phyloP scores from a whole-genome alignment of 1,140 invertebrate genomes.

The Heliothis subflexa region DNA sequence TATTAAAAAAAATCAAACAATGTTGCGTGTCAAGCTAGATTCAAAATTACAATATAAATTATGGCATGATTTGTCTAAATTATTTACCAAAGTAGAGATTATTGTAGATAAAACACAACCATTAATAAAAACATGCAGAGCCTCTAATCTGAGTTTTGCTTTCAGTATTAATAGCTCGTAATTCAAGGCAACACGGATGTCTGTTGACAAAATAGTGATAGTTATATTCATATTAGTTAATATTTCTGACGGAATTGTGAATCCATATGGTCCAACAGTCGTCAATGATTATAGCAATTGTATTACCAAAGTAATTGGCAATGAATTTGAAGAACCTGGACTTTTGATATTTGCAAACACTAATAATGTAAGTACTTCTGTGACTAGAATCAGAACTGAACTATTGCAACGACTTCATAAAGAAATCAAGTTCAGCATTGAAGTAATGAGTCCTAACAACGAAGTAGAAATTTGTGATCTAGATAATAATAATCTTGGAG shows the following conservation, averaged over 20 bases:
- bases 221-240: neutral
- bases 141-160: neutral
- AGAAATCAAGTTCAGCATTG: conserved; percentile 60
- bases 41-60: too few relatives aligned
- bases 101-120: neutral
- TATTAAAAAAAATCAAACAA: too few relatives aligned
- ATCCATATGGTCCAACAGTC: conserved; percentile 67
- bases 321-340: conserved; percentile 64
- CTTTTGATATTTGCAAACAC: conserved; percentile 68
- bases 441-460: conserved; percentile 51
- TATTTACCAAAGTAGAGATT: conserved; percentile 8
- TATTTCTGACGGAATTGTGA: conserved; percentile 52
- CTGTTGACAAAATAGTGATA: conserved; percentile 3
- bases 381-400: conserved; percentile 62
- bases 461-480: conserved; percentile 51
- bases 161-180: conserved; percentile 5
- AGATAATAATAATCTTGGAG: conserved; percentile 44
- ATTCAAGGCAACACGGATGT: conserved; percentile 36
- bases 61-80: too few relatives aligned
- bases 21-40: too few relatives aligned
- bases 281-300: conserved; percentile 69
- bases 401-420: conserved; percentile 67
- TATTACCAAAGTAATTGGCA: conserved; percentile 65
- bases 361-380: conserved; percentile 61
- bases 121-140: conserved; percentile 19